Evolutionary conservation across 2,113 vertebrate genomes (phyloP).

Genomic region (Actinemys pallida): DNA sequence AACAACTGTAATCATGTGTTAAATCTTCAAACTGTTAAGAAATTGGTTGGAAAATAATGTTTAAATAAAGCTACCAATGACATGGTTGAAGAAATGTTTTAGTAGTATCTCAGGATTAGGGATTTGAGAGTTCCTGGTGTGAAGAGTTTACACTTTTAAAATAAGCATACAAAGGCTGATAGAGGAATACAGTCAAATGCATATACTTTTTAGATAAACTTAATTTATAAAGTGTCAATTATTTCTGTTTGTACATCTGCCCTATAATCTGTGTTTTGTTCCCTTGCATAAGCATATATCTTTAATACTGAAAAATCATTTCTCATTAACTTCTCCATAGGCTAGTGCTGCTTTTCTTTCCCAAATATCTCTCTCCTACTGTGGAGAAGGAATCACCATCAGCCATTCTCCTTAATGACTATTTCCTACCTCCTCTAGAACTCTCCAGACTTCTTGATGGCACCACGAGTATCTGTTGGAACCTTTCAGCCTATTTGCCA

Average conservation of each 20-base stretch:
- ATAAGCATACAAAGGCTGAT: neutral
- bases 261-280: neutral
- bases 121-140: neutral
- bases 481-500: neutral
- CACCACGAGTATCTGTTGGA: neutral
- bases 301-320: neutral
- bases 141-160: neutral
- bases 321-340: neutral
- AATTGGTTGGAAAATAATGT: slow-evolving; percentile 37
- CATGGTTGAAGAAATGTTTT: neutral
- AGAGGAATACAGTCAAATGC: neutral
- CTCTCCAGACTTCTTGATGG: neutral
- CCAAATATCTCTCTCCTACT: neutral
- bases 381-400: neutral
- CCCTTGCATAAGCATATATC: neutral
- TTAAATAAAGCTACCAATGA: slow-evolving; percentile 54
- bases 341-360: neutral
- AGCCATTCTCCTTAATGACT: neutral
- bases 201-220: neutral
- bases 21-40: neutral
- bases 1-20: neutral
- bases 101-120: neutral
- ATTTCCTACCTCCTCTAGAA: neutral
- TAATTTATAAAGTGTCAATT: neutral
- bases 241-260: neutral